Base-by-base conservation (phyloP, 2,113 vertebrate genomes). In the Climacteris rufus region DNA sequence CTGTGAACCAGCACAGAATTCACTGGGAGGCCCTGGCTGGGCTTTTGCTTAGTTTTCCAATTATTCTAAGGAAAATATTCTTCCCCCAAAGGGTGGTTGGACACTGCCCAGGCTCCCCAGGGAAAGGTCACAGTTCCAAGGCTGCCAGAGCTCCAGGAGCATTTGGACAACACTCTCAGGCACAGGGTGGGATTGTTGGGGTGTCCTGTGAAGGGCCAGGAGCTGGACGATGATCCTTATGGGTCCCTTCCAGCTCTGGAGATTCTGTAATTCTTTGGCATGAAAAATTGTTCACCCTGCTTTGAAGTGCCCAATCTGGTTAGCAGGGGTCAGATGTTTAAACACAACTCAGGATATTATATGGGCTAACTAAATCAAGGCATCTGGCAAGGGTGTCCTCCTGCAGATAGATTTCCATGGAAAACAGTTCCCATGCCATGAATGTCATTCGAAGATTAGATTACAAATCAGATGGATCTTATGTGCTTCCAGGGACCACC, bases 301-400 rank as follows among this genome's bases (percentile, higher is more conserved):
- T 93, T 97, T 94, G 92, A 95, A 92, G 88, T 94, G 71, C 72
- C 61, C 45, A 1, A 0, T 35, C 72, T 83, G 49, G 44, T 90
- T 90, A 92, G 90, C 56, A 13, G 50, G 54, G 85, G 87, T 90
- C 92, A 83, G 84, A 88, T 86, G 64, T 84, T 83, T 45, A 42
- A 68, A 47, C n/a, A 28, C 25, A 49, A 52, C 88, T 57, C 49
- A 90, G 80, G n/a, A 13, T 60, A 66, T 94, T 90, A 30, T 23
- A 63, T 33, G 57, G 65, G 60, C 71, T 94, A 82, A 92, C 94
- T 89, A 75, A 93, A 87, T 87, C 89, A 93, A 94, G 92, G 90
- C 83, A 53, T 95, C 94, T 94, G 95, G 88, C 33, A 3, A 11
- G n/a, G 47, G 5, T 56, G 52, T 93, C 84, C 45, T 89, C 64